Percentiles rank a stretch among this genome's conserved stretches.
Conservation (phyloP, 2,888 invertebrate genomes). For the Acanthosepion pharaonis region DNA sequence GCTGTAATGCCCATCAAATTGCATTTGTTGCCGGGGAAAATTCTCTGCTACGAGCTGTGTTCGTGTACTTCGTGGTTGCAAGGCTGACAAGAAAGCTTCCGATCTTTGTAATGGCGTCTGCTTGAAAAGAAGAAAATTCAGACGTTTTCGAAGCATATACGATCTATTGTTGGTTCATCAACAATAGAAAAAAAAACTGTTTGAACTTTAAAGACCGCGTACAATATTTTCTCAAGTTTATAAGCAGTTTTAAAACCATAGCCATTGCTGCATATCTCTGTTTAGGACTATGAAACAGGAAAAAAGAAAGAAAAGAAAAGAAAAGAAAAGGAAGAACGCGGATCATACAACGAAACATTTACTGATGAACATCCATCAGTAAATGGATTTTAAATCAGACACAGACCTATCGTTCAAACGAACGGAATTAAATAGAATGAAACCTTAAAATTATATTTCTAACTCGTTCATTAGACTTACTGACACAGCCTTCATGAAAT, state of each 20-base stretch:
- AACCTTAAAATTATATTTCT: not conserved
- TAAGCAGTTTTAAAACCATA: not conserved
- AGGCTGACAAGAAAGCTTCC: not conserved
- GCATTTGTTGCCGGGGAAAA: not conserved
- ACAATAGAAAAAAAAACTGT: not conserved
- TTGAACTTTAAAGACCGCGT: not conserved
- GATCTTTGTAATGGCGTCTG: not conserved
- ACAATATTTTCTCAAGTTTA: not conserved
- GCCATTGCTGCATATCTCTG: not conserved
- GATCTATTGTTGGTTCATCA: not conserved
- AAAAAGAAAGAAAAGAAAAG: no score
- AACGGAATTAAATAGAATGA: not conserved
- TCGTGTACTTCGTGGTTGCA: not conserved
- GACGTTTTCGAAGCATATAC: not conserved
- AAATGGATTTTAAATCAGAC: not conserved
- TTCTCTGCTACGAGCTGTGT: not conserved
- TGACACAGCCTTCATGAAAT: not conserved
- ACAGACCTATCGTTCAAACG: not conserved
- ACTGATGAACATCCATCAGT: not conserved
- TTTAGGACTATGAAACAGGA: not conserved
- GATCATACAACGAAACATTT: not conserved
- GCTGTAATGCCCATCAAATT: not conserved
- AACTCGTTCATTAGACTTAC: not conserved
- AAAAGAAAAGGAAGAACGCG: not conserved
- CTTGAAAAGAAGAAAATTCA: not conserved